Evolutionary conservation across 2,888 invertebrate genomes (phyloP), one percentile per base, ranked within the genome.

Genomic region (Merodon equestris): DNA sequence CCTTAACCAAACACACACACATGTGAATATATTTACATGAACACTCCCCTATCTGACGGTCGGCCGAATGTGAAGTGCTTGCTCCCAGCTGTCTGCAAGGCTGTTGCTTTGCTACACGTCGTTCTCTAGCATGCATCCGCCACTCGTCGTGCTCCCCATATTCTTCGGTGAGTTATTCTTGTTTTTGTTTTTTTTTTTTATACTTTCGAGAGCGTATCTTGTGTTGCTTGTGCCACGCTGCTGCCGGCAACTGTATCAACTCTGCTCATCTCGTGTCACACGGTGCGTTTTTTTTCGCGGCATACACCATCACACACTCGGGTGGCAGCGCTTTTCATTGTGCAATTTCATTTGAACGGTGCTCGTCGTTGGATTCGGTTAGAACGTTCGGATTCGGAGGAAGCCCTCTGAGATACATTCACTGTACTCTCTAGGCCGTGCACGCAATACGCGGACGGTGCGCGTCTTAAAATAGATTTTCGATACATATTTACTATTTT

Each of bases 401-500:
- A 5, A 40, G 40, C 40, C 47, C 14, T 27, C 27, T 12, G n/a
- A 14, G 18, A 27, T 27, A 53, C 34, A 66, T 50, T 47, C 47
- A 54, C 19, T 27, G 27, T 4, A 68, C 48, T 66, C 64, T 66
- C 72, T 79, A 70, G 68, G 74, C 74, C 70, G 74, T 74, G 50
- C 42, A 68, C 72, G 76, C 58, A 70, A 54, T 54, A 58, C 67
- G 68, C 57, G 63, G 36, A 79, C 67, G 63, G 63, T 68, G 58
- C 63, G 79, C 51, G 42, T 79, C 79, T 70, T 70, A 79, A 79
- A 79, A 79, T 79, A 79, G 79, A 79, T 34, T 56, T 53, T 51
- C 40, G 58, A 54, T 61, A 74, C 53, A 73, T 66, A 73, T 73
- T 74, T 67, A n/a, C n/a, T 64, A 47, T 60, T 60, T 58, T 36